Percentiles rank a stretch among this genome's conserved stretches.
These are phyloP conservation scores for Epirrhoe alternata DNA, from an alignment of 2,888 invertebrate genomes.

Conservation along the genomic window DNA sequence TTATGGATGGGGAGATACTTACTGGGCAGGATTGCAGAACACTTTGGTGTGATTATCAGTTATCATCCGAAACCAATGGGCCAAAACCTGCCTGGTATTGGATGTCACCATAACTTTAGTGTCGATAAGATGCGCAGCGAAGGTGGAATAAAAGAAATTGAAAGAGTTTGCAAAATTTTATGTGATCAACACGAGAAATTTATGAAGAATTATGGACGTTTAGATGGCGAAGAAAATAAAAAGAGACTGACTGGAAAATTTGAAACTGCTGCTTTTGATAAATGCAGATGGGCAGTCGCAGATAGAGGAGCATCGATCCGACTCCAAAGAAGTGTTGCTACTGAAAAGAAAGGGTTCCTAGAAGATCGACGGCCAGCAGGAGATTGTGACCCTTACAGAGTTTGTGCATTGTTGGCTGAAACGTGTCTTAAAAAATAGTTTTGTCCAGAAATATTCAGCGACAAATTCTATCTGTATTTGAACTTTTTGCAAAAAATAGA, in stretches of 20 bases:
- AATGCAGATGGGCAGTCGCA: constrained; percentile 94
- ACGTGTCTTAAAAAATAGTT: constrained; percentile 48
- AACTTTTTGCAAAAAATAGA: not conserved
- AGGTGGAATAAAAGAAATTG: constrained; percentile 90
- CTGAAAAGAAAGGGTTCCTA: constrained; percentile 94
- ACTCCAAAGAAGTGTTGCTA: constrained; percentile 94
- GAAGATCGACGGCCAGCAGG: constrained; percentile 97
- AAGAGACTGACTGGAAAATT: constrained; percentile 96
- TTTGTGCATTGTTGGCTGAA: constrained; percentile 79
- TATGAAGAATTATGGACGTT: constrained; percentile 95
- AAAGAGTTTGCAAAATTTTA: constrained; percentile 93
- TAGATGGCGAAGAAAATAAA: constrained; percentile 96
- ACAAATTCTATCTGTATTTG: not conserved
- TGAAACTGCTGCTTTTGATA: constrained; percentile 97
- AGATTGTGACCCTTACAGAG: constrained; percentile 94
- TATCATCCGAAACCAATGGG: constrained; percentile 91
- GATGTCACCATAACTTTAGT: constrained; percentile 96
- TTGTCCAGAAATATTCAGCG: not conserved
- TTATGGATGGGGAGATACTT: constrained; percentile 94
- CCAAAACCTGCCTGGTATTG: constrained; percentile 93
- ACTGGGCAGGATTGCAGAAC: constrained; percentile 93
- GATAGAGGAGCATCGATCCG: constrained; percentile 96
- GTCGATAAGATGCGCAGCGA: constrained; percentile 92
- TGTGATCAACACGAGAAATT: constrained; percentile 85
- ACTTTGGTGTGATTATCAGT: constrained; percentile 90